A percentile compares a stretch with the other conserved stretches of the same genome.
Evolutionary conservation across 2,113 vertebrate species (phyloP).

Genomic region (Apus apus): DNA sequence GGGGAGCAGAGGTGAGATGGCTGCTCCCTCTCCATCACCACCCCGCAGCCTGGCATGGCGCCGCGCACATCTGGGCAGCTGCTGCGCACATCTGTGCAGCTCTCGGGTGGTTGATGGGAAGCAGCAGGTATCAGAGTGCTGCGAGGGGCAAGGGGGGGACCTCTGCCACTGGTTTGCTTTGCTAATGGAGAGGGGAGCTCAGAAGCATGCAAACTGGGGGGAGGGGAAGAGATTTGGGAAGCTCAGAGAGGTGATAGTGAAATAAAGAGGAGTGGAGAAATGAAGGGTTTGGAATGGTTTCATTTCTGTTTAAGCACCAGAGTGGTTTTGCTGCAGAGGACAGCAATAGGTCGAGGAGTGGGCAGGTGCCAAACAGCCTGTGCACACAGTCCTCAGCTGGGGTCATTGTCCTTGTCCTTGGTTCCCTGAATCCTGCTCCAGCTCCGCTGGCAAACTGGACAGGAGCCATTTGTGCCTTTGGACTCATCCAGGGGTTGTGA

Average conservation of each 20-base stretch:
- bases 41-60: background rate
- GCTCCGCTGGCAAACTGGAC: fast-evolving
- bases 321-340: background rate
- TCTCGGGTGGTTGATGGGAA: background rate
- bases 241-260: background rate
- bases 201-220: background rate
- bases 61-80: background rate
- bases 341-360: fast-evolving
- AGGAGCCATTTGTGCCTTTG: background rate
- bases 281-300: background rate
- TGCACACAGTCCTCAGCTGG: background rate
- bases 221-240: background rate
- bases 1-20: background rate
- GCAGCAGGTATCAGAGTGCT: background rate
- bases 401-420: background rate
- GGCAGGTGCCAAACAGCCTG: background rate
- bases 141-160: background rate
- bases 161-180: background rate
- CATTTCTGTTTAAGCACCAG: background rate
- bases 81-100: background rate
- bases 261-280: background rate
- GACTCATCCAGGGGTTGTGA: background rate
- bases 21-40: background rate
- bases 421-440: background rate
- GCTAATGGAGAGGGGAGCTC: background rate